Percentiles rank a stretch among this genome's conserved stretches.
These are phyloP conservation scores for Doryteuthis pealeii DNA, from an alignment of 1,140 invertebrate species.

Conservation along the genomic window DNA sequence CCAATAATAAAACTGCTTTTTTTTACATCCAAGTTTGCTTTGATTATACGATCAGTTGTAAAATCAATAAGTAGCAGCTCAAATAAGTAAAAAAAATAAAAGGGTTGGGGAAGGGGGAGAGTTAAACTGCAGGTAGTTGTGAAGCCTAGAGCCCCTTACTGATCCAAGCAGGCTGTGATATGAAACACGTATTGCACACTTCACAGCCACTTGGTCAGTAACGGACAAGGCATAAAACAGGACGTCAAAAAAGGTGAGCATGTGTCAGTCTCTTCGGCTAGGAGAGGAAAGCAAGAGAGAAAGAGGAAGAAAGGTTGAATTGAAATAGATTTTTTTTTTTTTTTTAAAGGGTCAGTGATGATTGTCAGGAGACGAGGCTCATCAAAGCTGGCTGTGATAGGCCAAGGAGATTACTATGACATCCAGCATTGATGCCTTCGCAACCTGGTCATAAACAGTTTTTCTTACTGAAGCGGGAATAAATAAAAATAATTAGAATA, in stretches of 20 bases:
- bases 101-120: too few relatives aligned
- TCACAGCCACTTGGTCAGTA: constrained; percentile 52
- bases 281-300: too few relatives aligned
- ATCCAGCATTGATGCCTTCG: constrained; percentile 74
- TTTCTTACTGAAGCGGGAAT: not conserved
- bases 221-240: constrained; percentile 3
- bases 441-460: not conserved
- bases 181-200: constrained; percentile 32
- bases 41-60: too few relatives aligned
- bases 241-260: not conserved
- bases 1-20: too few relatives aligned
- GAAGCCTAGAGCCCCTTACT: constrained; percentile 29
- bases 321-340: too few relatives aligned
- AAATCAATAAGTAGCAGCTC: too few relatives aligned
- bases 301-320: not conserved
- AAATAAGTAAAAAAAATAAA: too few relatives aligned
- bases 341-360: not conserved
- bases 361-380: constrained; percentile 28
- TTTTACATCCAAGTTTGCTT: too few relatives aligned
- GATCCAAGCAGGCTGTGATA: constrained; percentile 61
- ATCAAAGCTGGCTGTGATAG: constrained; percentile 50
- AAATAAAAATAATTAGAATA: not conserved
- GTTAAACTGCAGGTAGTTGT: too few relatives aligned
- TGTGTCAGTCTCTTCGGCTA: not conserved
- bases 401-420: constrained; percentile 67